These are phyloP conservation scores for Oeneis ivallda DNA, from an alignment of 2,888 invertebrate genomes.

Conservation along the genomic window DNA sequence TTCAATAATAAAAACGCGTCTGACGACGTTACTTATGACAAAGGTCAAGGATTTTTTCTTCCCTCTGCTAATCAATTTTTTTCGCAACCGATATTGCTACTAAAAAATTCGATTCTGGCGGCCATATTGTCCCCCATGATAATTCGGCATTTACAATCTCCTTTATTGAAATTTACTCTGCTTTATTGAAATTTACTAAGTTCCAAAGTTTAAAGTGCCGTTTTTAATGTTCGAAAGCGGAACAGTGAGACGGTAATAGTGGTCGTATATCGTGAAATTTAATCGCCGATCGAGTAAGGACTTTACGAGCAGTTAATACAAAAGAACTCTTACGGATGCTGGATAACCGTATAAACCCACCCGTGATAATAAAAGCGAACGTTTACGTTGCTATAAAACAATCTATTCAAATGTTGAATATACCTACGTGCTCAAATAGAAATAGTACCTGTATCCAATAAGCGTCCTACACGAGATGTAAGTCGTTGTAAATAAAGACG, in stretches of 20 bases:
- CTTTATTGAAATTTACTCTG: background rate
- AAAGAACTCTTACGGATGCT: slow-evolving; percentile 62
- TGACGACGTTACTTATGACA: too few relatives aligned
- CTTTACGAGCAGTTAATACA: slow-evolving; percentile 64
- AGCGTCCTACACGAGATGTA: slow-evolving; percentile 49
- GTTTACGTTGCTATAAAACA: slow-evolving; percentile 71
- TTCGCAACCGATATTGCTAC: too few relatives aligned
- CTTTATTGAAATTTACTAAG: slow-evolving; percentile 2
- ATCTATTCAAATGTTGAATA: slow-evolving; percentile 71
- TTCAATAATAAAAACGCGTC: too few relatives aligned
- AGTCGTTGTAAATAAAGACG: slow-evolving; percentile 17
- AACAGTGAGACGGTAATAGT: slow-evolving; percentile 17
- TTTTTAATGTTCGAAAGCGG: background rate
- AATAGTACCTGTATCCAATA: slow-evolving; percentile 72
- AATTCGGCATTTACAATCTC: too few relatives aligned
- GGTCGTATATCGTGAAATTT: slow-evolving; percentile 40
- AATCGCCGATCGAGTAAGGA: slow-evolving; percentile 51
- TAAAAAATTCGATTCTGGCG: too few relatives aligned
- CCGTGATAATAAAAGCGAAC: slow-evolving; percentile 66
- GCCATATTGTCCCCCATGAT: too few relatives aligned
- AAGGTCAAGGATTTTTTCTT: too few relatives aligned
- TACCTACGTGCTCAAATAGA: slow-evolving; percentile 46
- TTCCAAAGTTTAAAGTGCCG: background rate
- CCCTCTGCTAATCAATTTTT: too few relatives aligned
- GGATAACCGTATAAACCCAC: slow-evolving; percentile 62